Evolutionary conservation across 2,113 vertebrate species (phyloP), one percentile per base, ranked within the genome.

Genomic region (Cichladusa arquata): DNA sequence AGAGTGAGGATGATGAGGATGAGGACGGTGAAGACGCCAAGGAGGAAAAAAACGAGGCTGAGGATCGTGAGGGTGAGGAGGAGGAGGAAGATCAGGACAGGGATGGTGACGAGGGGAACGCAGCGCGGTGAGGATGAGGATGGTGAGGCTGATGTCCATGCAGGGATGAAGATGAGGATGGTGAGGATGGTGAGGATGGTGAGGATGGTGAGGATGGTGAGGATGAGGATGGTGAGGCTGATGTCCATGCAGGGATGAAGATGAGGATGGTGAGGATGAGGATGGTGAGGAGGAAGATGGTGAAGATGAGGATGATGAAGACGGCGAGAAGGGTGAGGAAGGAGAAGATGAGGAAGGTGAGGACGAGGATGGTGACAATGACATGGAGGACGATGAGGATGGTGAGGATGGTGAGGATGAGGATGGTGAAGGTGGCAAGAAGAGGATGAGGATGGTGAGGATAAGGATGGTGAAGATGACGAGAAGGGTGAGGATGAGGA

Each of bases 201-300:
- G 51, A 44, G 5, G 36, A 7, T 0, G 60, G 11, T 6, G 51
- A n/a, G 12, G 47, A 40, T 40, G 40, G 26, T 8, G 26, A 44
- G 42, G 42, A 44, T 6, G 10, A 65, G 40, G 40, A 69, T 8
- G 13, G 8, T 11, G 19, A 19, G 17, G 58, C 12, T 56, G 54
- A n/a, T 11, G 53, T 18, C 19, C 28, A 17, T 42, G 10, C 19
- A 31, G 47, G 15, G 33, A 26, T 66, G 58, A 26, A 11, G 60
- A 15, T 6, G 34, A 65, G 20, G 42, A 29, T 12, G 29, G 3
- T 2, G 28, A 64, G 12, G 20, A 13, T 3, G 20, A 33, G 9
- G 13, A 5, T 25, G 36, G 19, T 24, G 51, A 42, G 5, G 34
- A 9, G 3, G 34, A 53, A 11, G 20, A 5, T 0, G 9, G 8